Conservation (phyloP, 2,797 vertebrate species). For the Sebastes reedi region DNA sequence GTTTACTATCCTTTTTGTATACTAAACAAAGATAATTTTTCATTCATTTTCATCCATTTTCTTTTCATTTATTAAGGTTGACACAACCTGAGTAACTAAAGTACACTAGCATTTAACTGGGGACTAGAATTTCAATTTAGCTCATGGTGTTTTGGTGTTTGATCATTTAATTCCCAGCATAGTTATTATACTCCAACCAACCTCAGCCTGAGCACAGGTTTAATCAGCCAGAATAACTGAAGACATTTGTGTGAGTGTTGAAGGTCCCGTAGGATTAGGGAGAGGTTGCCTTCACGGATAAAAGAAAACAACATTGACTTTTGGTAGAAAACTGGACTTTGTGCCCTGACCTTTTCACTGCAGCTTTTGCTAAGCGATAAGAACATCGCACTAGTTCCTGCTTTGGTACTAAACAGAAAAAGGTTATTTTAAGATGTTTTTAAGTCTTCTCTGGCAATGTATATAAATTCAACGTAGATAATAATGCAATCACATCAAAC, state of each 20-base stretch:
- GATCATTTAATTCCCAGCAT: not conserved
- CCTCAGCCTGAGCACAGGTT: not conserved
- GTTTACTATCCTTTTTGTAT: not conserved
- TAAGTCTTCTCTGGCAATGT: not conserved
- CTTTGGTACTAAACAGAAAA: not conserved
- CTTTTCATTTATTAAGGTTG: too few species aligned
- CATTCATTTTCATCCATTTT: not conserved
- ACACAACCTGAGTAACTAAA: too few species aligned
- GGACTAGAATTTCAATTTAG: not conserved
- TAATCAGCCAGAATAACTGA: not conserved
- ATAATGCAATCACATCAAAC: not conserved
- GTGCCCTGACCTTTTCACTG: not conserved
- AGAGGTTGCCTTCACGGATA: not conserved
- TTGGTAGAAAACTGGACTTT: not conserved
- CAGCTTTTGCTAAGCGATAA: not conserved
- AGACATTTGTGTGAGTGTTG: not conserved
- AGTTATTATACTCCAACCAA: not conserved
- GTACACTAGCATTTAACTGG: too few species aligned
- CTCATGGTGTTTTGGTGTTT: not conserved
- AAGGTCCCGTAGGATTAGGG: not conserved
- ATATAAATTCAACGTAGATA: not conserved
- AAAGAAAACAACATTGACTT: slow-evolving; percentile 9
- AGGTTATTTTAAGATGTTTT: not conserved
- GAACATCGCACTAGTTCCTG: not conserved
- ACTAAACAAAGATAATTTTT: not conserved